Base-by-base conservation (phyloP, 2,113 vertebrate genomes). In the Amphiprion ocellaris region DNA sequence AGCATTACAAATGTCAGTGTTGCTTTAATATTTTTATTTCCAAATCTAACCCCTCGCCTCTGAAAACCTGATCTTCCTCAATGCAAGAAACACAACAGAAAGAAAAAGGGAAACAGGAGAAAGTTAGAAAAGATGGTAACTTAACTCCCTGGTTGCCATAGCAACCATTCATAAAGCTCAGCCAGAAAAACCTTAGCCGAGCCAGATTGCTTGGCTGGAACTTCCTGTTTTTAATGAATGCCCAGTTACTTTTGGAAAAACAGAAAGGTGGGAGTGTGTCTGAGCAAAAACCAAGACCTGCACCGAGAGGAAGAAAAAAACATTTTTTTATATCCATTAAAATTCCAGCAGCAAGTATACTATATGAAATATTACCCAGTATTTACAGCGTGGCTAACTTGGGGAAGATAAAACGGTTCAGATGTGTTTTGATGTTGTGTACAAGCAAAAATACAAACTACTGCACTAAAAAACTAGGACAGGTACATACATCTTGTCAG, bases 121-220 rank as follows among this genome's bases (percentile, higher is more conserved):
- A 77, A 81, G 68, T 82, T 58, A 39, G 10, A 87, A 53, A 61
- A 67, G 61, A 73, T 64, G 70, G 69, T 77, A 83, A 88, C 73
- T 81, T 85, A 67, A 73, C 58, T 77, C 69, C 9, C 4, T 21
- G 71, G 82, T 91, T 81, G 49, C 78, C 23, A 47, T 74, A 76
- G 80, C 82, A 91, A 90, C 86, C 75, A 79, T 79, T 89, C 54
- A 84, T 74, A 77, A 74, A 82, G 71, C 62, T 56, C 41, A 58
- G 69, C 65, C 66, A 79, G 56, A 53, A 77, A 82, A 80, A 74
- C 54, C 60, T 58, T 47, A 30, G 21, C 61, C 14, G 52, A 17
- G 60, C 64, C 83, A 79, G 78, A 81, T 64, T 68, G 41, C 77
- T 89, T 82, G 81, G 76, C 83, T 83, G 67, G 39, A 72, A 83